phyloP scores from a whole-genome alignment of 92 coral and sea anemone genomes.

The Nematostella vectensis region DNA sequence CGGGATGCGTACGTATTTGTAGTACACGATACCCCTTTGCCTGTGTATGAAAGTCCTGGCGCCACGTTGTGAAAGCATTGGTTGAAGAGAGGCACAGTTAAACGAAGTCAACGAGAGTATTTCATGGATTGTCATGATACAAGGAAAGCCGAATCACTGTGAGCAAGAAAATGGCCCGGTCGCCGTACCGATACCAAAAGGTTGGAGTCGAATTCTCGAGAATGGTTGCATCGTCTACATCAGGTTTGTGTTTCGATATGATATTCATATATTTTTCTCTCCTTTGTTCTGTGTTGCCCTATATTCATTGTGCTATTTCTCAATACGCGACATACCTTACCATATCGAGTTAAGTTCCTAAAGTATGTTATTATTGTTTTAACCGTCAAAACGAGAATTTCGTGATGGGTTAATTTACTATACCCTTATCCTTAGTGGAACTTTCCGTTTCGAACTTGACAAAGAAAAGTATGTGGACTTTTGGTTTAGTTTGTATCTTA shows the following conservation, averaged over 20 bases:
- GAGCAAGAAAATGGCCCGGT: conserved; percentile 52
- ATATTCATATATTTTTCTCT: no score
- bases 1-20: no score
- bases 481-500: no score
- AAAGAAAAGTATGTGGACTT: no score
- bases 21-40: conserved; percentile 16
- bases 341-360: no score
- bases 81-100: conserved; percentile 16
- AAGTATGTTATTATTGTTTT: no score
- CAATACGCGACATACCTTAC: no score
- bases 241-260: conserved; percentile 63
- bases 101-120: conserved; percentile 9
- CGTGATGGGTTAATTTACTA: no score
- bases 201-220: conserved; percentile 91
- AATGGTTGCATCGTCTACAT: conserved; percentile 85
- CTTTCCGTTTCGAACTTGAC: no score
- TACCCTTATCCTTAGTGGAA: no score
- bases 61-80: conserved; percentile 52
- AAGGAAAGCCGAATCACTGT: conserved; percentile 24
- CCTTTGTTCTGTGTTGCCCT: not conserved
- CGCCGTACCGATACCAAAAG: conserved; percentile 86
- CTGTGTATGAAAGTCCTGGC: conserved; percentile 42
- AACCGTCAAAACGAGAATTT: no score
- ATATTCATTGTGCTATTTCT: not conserved
- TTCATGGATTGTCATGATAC: conserved; percentile 82